Percentiles rank a stretch among this genome's conserved stretches.
phyloP scores from a whole-genome alignment of 2,113 vertebrate genomes.

The Ascaphus truei region DNA sequence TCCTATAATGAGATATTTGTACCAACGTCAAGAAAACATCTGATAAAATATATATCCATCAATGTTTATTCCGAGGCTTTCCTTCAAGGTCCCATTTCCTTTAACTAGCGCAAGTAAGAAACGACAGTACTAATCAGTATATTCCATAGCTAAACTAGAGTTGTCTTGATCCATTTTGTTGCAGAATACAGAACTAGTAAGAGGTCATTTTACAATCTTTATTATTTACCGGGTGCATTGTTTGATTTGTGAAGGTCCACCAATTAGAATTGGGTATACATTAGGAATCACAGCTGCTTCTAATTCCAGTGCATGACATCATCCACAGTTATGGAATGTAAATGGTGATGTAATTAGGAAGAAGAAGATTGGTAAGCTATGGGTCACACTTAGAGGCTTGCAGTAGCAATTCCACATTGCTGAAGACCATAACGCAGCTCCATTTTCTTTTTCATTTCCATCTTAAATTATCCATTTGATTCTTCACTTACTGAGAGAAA shows the following conservation, averaged over 20 bases:
- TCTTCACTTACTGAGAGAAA: no score
- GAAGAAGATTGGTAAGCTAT: no score
- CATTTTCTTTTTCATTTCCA: no score
- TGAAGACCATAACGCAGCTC: no score
- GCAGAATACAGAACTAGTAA: not conserved
- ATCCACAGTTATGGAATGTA: conserved; percentile 11
- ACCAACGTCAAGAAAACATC: no score
- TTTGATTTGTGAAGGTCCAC: not conserved
- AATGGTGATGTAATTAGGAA: not conserved
- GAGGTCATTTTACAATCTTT: not conserved
- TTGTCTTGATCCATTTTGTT: conserved; percentile 1
- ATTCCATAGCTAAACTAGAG: not conserved
- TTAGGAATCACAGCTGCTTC: conserved; percentile 11
- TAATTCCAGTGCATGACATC: conserved; percentile 13
- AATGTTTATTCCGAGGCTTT: no score
- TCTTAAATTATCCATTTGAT: no score
- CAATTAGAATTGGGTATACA: not conserved
- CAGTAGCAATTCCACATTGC: no score
- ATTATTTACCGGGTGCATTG: not conserved
- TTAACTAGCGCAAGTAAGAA: not conserved
- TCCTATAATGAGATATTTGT: no score
- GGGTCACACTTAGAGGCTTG: no score
- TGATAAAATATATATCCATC: no score
- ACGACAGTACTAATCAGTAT: conserved; percentile 5
- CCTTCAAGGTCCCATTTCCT: not conserved